phyloP scores from a whole-genome alignment of 2,113 vertebrate genomes.

The Corythoichthys haematopterus region DNA sequence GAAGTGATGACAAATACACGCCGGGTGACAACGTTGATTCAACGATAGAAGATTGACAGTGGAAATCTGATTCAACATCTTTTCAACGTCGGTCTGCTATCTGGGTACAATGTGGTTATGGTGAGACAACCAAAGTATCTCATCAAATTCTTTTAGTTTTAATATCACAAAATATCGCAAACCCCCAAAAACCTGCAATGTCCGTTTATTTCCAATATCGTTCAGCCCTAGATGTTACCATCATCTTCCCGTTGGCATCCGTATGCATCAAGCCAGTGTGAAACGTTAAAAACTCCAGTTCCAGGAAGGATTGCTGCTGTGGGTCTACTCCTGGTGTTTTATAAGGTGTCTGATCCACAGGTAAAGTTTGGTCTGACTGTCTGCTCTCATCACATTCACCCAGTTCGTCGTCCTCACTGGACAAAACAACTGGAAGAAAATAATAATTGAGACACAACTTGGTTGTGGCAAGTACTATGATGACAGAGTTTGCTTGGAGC shows the following conservation, averaged over 20 bases:
- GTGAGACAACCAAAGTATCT: too few relatives aligned
- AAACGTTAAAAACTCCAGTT: conserved; percentile 58
- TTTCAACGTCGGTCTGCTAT: too few relatives aligned
- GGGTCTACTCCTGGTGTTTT: neutral
- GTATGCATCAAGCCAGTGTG: conserved; percentile 43
- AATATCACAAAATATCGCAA: too few relatives aligned
- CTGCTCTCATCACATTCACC: conserved; percentile 28
- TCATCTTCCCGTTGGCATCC: conserved; percentile 42
- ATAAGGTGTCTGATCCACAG: neutral
- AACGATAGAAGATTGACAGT: too few relatives aligned
- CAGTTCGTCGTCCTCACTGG: conserved; percentile 67
- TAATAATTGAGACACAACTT: neutral
- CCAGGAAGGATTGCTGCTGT: conserved; percentile 40
- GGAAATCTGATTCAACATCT: too few relatives aligned
- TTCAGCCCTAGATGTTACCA: conserved; percentile 35
- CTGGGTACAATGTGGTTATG: too few relatives aligned
- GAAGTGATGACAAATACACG: too few relatives aligned
- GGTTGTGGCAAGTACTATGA: neutral
- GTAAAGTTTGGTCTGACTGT: neutral
- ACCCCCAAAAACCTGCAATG: too few relatives aligned
- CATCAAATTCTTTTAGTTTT: too few relatives aligned
- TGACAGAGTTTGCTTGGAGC: conserved; percentile 6
- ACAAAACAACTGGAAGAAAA: conserved; percentile 62
- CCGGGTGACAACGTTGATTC: too few relatives aligned
- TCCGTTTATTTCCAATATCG: too few relatives aligned